phyloP scores from a whole-genome alignment of 2,888 invertebrate genomes.

The Caenorhabditis imperialis region DNA sequence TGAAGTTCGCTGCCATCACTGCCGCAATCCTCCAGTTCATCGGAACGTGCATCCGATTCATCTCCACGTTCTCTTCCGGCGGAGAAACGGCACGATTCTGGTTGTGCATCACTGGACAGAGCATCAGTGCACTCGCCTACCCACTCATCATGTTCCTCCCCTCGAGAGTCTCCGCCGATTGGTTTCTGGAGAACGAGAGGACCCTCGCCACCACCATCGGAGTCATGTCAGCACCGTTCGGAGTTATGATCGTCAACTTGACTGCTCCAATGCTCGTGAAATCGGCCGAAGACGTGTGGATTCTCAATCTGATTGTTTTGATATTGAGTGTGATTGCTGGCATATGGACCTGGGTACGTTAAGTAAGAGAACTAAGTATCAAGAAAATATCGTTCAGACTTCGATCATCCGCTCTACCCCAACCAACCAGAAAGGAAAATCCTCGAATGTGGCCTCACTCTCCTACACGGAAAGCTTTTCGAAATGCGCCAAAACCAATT shows the following conservation, averaged over 20 bases:
- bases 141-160: conserved; percentile 36
- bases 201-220: conserved; percentile 23
- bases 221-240: conserved; percentile 13
- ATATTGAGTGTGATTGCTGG: background rate
- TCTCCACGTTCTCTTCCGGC: background rate
- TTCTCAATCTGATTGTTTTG: background rate
- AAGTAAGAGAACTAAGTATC: too few species aligned
- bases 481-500: background rate
- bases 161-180: conserved; percentile 11
- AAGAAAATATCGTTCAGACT: background rate
- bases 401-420: too few species aligned
- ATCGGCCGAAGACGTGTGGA: conserved; percentile 2
- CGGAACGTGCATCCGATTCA: conserved; percentile 3
- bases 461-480: background rate
- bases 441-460: background rate
- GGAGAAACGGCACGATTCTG: background rate
- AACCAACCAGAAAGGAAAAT: background rate
- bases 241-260: conserved; percentile 14
- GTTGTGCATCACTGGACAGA: conserved; percentile 1
- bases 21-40: background rate
- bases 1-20: background rate
- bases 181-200: conserved; percentile 14
- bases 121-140: conserved; percentile 5
- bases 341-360: conserved; percentile 4
- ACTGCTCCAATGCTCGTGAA: conserved; percentile 7